phyloP scores from a whole-genome alignment of 2,113 vertebrate genomes.

The Lamprotornis superbus region DNA sequence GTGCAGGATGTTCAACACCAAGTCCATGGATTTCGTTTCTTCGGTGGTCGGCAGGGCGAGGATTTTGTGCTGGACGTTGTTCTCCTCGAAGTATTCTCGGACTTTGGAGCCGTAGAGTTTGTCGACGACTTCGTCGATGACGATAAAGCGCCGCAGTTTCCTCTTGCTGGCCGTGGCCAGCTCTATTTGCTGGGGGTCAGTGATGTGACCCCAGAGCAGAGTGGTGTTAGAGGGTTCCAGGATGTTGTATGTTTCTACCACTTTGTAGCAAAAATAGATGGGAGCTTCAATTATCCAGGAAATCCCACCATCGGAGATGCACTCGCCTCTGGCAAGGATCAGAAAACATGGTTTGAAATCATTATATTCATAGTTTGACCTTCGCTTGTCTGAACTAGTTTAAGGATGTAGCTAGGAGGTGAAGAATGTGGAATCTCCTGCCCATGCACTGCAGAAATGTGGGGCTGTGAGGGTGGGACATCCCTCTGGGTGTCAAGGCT shows the following conservation, averaged over 20 bases:
- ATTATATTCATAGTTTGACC: background rate
- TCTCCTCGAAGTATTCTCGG: conserved; percentile 71
- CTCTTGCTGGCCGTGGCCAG: conserved; percentile 46
- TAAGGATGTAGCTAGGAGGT: background rate
- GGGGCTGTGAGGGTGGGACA: background rate
- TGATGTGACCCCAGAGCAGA: conserved; percentile 77
- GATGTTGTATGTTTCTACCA: conserved; percentile 73
- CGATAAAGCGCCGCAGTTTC: conserved; percentile 76
- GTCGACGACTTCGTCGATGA: conserved; percentile 77
- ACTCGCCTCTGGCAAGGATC: conserved; percentile 71
- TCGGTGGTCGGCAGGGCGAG: conserved; percentile 78
- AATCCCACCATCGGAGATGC: conserved; percentile 55
- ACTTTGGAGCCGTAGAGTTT: conserved; percentile 74
- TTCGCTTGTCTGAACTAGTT: background rate
- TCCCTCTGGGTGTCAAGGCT: background rate
- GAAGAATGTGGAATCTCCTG: background rate
- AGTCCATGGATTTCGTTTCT: conserved; percentile 83
- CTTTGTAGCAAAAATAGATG: conserved; percentile 80
- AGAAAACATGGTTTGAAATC: background rate
- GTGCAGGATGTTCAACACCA: conserved; percentile 77
- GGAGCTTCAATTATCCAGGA: conserved; percentile 80
- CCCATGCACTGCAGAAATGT: background rate
- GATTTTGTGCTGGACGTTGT: conserved; percentile 74
- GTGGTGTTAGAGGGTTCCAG: conserved; percentile 77
- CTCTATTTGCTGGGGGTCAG: conserved; percentile 68